Evolutionary conservation across 2,797 vertebrate species (phyloP), one percentile per base, ranked within the genome.

Genomic region (Clarias fuscus): DNA sequence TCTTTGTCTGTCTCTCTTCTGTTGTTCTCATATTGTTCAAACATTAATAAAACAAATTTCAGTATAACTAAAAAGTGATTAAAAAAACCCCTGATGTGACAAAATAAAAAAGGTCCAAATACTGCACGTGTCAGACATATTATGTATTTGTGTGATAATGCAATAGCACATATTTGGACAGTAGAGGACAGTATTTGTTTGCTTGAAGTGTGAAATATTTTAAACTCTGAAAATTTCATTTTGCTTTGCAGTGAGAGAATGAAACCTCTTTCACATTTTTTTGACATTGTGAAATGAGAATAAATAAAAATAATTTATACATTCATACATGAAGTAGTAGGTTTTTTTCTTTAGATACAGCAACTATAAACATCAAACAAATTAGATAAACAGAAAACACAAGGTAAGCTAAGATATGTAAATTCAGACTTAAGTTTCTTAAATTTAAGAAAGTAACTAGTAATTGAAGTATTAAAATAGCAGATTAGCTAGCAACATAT

Each of bases 131-230:
- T n/a, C 5, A 56, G 40, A 72, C 17, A 43, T 15, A 33, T 0
- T 37, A 64, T 30, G 24, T 20, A 53, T 59, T 82, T 83, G 68
- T 53, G 73, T 53, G 27, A 7, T 53, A 56, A 4, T 77, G 84
- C 53, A 78, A 4, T 62, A 33, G 56, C n/a, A 40, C 22, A 15
- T 13, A 14, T 53, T 30, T 78, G 53, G 30, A 64, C 89, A 86
- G 72, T 70, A 68, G 89, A 73, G 84, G 86, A 70, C 89, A 88
- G 84, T 84, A 64, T n/a, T 64, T 64, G 67, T 79, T 84, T 33
- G 65, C n/a, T 3, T 53, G 67, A 64, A 71, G 18, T 62, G 53
- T 43, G 56, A 20, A 30, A 33, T 22, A 65, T 64, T 43, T n/a
- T 17, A 0, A n/a, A 30, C 56, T 22, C 14, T 24, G 17, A 70